Percentiles rank a stretch among this genome's conserved stretches.
Evolutionary conservation across 30 jellyfish, hydroid and myxozoan species (phyloP).

Genomic region (Turritopsis dohrnii): DNA sequence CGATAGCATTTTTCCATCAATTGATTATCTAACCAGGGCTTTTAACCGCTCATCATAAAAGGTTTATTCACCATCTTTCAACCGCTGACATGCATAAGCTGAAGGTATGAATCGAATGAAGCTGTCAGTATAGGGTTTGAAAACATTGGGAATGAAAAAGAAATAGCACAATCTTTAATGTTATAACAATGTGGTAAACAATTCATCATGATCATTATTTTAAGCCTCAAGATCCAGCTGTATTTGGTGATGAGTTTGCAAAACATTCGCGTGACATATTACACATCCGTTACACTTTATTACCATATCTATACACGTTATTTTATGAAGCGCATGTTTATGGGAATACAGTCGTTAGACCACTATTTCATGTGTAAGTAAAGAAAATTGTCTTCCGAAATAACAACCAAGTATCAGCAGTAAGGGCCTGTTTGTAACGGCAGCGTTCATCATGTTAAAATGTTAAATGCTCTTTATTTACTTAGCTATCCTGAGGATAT

Average conservation of each 20-base stretch:
- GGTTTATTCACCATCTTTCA: too few relatives aligned
- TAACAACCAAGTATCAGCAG: too few relatives aligned
- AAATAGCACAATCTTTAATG: too few relatives aligned
- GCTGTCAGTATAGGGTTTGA: too few relatives aligned
- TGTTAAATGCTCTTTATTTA: background rate
- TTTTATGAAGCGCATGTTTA: slow-evolving; percentile 50
- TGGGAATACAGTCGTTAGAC: slow-evolving; percentile 82
- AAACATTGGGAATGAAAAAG: too few relatives aligned
- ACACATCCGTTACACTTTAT: slow-evolving; percentile 52
- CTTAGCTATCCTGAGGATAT: slow-evolving; percentile 56
- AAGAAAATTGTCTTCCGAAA: background rate
- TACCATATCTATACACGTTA: slow-evolving; percentile 81
- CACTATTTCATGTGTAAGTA: slow-evolving; percentile 55
- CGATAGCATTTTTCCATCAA: too few relatives aligned
- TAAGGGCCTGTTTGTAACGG: too few relatives aligned
- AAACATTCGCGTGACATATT: slow-evolving; percentile 44
- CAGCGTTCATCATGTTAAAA: background rate
- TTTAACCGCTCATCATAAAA: too few relatives aligned
- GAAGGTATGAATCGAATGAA: too few relatives aligned
- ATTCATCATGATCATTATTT: background rate
- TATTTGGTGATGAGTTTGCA: slow-evolving; percentile 63
- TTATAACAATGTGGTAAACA: too few relatives aligned
- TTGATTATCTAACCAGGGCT: too few relatives aligned
- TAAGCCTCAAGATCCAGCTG: slow-evolving; percentile 92
- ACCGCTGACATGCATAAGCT: too few relatives aligned